Conservation (phyloP, 2,113 vertebrate species). For the Leuciscus idus region DNA sequence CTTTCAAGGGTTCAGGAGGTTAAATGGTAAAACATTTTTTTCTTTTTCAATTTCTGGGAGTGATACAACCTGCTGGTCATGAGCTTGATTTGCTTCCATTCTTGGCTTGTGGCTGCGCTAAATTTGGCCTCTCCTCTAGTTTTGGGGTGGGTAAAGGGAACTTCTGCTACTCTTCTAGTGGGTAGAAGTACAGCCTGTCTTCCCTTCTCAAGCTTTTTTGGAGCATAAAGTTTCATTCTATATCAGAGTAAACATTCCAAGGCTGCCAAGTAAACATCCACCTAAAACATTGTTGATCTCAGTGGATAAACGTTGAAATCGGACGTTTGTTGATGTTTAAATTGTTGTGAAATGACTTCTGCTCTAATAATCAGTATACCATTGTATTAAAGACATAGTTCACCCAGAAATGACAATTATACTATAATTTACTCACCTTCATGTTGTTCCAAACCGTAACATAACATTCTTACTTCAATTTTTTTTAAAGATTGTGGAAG, state of each 20-base stretch:
- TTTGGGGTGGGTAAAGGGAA: conserved; percentile 10
- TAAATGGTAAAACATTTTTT: background rate
- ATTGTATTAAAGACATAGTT: background rate
- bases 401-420: background rate
- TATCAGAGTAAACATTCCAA: background rate
- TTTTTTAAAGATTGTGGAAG: background rate
- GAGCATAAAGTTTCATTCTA: background rate
- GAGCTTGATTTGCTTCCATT: conserved; percentile 52
- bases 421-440: background rate
- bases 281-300: background rate
- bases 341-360: background rate
- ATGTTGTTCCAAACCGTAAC: background rate
- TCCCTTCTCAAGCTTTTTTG: background rate
- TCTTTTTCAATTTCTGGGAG: background rate
- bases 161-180: background rate
- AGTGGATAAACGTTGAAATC: background rate
- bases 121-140: conserved; percentile 54
- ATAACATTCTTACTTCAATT: background rate
- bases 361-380: background rate
- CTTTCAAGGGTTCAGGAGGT: background rate
- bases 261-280: background rate
- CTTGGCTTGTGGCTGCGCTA: conserved; percentile 60
- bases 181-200: background rate
- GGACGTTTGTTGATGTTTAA: conserved; percentile 8
- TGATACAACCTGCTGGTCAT: conserved; percentile 27